These are phyloP conservation scores for Stigmatopora argus DNA, from an alignment of 2,113 vertebrate genomes.

Conservation along the genomic window DNA sequence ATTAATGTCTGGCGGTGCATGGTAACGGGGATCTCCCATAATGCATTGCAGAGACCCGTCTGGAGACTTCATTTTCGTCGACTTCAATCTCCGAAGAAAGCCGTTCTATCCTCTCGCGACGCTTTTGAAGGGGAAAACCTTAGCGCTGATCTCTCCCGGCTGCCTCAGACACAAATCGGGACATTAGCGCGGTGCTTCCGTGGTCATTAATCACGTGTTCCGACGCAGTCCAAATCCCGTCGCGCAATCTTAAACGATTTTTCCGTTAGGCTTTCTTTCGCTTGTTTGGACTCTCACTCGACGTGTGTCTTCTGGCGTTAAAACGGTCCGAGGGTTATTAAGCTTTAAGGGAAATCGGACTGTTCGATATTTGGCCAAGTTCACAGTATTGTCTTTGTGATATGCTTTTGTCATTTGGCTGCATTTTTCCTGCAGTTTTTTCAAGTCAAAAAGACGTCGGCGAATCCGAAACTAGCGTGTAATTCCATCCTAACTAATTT, in stretches of 20 bases:
- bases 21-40: slow-evolving; percentile 46
- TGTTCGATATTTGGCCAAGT: too few species aligned
- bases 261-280: slow-evolving; percentile 9
- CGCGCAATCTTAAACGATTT: slow-evolving; percentile 27
- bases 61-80: slow-evolving; percentile 58
- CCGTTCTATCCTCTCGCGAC: slow-evolving; percentile 17
- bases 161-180: slow-evolving; percentile 39
- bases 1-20: slow-evolving; percentile 57
- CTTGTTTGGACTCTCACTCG: slow-evolving; percentile 20
- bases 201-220: slow-evolving; percentile 54
- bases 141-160: slow-evolving; percentile 40
- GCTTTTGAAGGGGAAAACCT: slow-evolving; percentile 18
- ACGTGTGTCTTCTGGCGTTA: not conserved
- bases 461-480: too few species aligned
- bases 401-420: too few species aligned
- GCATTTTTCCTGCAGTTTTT: too few species aligned
- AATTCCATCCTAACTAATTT: too few species aligned
- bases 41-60: slow-evolving; percentile 60
- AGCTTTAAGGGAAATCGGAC: too few species aligned
- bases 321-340: not conserved
- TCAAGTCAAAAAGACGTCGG: too few species aligned
- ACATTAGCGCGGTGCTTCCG: slow-evolving; percentile 54
- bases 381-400: too few species aligned
- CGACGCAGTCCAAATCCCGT: slow-evolving; percentile 21
- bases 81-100: slow-evolving; percentile 40